Conservation (phyloP, 2,797 vertebrate species). For the Pipistrellus pygmaeus region DNA sequence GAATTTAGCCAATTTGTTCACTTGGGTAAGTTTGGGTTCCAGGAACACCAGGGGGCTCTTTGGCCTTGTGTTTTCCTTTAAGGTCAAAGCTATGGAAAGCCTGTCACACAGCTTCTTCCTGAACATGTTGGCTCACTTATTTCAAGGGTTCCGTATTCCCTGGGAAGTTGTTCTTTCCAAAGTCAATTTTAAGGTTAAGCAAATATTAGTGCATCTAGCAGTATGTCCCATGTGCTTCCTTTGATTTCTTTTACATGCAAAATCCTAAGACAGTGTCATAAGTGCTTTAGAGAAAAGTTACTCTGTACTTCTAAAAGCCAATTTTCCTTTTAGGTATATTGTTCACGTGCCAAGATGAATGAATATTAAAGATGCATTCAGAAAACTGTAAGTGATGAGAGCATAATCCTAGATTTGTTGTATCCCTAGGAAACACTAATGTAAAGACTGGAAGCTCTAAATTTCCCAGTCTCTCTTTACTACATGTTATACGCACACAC, state of each 20-base stretch:
- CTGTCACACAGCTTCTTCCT: conserved; percentile 38
- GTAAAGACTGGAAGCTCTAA: background rate
- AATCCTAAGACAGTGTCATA: background rate
- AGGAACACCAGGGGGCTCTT: conserved; percentile 47
- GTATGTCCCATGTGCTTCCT: conserved; percentile 8
- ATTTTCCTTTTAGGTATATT: conserved; percentile 22
- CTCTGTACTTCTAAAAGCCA: background rate
- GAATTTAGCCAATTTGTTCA: background rate
- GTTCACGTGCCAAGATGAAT: background rate
- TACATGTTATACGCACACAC: background rate
- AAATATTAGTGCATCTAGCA: conserved; percentile 67
- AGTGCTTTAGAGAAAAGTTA: background rate
- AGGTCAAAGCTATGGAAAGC: conserved; percentile 45
- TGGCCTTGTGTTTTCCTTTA: conserved; percentile 26
- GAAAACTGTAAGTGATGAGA: background rate
- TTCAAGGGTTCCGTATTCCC: conserved; percentile 57
- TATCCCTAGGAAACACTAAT: background rate
- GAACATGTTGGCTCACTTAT: conserved; percentile 48
- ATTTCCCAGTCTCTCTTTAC: background rate
- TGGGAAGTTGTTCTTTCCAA: conserved; percentile 66
- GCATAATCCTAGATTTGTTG: background rate
- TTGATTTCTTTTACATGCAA: conserved; percentile 61
- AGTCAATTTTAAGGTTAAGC: conserved; percentile 70
- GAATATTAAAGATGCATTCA: background rate
- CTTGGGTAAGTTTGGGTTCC: background rate